Percentiles rank a stretch among this genome's conserved stretches.
Conservation (phyloP, 2,888 invertebrate genomes). For the Syrphus vitripennis region DNA sequence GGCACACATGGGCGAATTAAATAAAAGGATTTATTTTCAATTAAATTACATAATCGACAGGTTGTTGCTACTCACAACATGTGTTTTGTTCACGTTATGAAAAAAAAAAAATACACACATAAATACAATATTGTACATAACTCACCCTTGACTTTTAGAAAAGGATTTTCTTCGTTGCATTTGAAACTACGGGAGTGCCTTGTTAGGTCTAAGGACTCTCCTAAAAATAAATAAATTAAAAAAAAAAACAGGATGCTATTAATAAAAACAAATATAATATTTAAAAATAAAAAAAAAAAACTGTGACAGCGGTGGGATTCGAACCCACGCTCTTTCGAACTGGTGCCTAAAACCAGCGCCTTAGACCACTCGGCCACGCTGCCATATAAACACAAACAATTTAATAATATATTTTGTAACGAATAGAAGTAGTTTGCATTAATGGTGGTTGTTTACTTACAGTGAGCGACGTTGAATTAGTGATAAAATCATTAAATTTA, state of each 20-base stretch:
- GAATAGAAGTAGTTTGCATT: background rate
- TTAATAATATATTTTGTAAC: conserved; percentile 24
- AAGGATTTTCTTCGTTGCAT: conserved; percentile 68
- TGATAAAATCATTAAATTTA: too few species aligned
- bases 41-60: conserved; percentile 57
- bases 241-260: background rate
- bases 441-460: conserved; percentile 15
- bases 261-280: background rate
- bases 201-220: conserved; percentile 61
- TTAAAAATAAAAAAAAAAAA: conserved; percentile 35
- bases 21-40: conserved; percentile 49
- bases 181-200: conserved; percentile 65
- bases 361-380: conserved; percentile 73
- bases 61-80: conserved; percentile 15
- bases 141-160: conserved; percentile 65
- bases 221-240: conserved; percentile 45
- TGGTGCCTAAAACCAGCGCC: conserved; percentile 73
- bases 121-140: background rate
- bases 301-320: conserved; percentile 72
- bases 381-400: conserved; percentile 1
- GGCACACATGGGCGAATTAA: conserved; percentile 24
- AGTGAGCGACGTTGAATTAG: background rate
- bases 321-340: conserved; percentile 72
- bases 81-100: conserved; percentile 5
- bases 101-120: background rate